Conservation (phyloP, 2,888 invertebrate genomes). For the Cryptosula pallasiana region DNA sequence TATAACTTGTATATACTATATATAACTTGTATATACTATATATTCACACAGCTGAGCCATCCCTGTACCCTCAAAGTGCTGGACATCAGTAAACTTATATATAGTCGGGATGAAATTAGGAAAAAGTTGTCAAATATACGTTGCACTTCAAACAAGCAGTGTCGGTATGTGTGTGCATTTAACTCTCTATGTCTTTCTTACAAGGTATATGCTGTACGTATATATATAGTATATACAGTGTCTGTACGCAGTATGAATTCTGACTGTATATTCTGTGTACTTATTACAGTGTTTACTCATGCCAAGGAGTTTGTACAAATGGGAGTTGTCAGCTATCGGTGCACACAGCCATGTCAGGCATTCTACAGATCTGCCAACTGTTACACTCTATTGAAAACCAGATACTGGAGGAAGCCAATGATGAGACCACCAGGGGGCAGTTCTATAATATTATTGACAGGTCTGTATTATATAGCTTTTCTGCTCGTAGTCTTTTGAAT, state of each 20-base stretch:
- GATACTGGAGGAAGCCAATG: neutral
- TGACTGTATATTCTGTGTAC: neutral
- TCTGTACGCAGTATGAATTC: too few relatives aligned
- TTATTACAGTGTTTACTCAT: neutral
- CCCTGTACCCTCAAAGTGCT: neutral
- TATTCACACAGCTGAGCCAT: neutral
- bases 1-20: neutral
- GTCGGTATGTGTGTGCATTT: neutral
- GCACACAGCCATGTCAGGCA: neutral
- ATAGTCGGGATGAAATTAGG: neutral
- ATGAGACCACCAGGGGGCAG: neutral
- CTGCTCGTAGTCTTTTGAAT: too few relatives aligned
- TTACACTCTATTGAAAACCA: neutral
- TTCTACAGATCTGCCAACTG: conserved; percentile 3
- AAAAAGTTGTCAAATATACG: neutral
- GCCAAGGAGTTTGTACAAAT: neutral
- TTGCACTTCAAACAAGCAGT: neutral
- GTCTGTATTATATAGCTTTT: too few relatives aligned
- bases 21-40: neutral
- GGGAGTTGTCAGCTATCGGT: conserved; percentile 1
- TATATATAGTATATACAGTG: neutral
- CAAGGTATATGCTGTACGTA: neutral
- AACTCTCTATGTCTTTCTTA: neutral
- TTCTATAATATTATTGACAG: conserved; percentile 11
- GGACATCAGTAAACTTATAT: neutral